A percentile compares a stretch with the other conserved stretches of the same genome.
Evolutionary conservation across 2,113 vertebrate species (phyloP).

Genomic region (Halcyon senegalensis): DNA sequence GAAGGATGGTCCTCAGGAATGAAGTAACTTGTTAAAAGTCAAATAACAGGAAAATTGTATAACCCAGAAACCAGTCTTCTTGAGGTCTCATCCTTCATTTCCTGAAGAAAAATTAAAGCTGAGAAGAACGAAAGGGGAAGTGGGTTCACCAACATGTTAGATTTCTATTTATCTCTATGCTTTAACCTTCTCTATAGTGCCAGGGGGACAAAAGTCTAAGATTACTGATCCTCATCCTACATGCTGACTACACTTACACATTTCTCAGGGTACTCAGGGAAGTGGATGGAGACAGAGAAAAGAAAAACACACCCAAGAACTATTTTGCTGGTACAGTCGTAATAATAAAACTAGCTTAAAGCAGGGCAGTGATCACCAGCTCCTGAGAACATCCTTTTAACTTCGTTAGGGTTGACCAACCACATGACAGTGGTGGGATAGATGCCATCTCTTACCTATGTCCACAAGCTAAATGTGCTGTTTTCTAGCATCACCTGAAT

Average conservation of each 20-base stretch:
- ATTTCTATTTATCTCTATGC: not conserved
- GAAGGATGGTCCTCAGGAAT: not conserved
- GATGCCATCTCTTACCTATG: not conserved
- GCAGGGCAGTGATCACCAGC: not conserved
- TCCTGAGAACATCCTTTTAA: not conserved
- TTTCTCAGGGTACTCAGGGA: not conserved
- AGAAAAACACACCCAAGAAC: not conserved
- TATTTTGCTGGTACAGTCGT: not conserved
- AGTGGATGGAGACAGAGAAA: not conserved
- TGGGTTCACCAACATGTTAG: not conserved
- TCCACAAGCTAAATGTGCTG: not conserved
- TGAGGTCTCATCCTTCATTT: not conserved
- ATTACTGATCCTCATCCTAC: not conserved
- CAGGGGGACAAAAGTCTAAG: not conserved
- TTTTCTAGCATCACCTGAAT: not conserved
- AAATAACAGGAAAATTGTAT: not conserved
- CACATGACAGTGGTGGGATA: not conserved
- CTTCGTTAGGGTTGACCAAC: not conserved
- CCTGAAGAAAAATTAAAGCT: not conserved
- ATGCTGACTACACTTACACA: not conserved
- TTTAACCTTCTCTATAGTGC: not conserved
- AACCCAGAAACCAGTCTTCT: not conserved
- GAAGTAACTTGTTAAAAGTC: not conserved
- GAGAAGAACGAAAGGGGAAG: not conserved
- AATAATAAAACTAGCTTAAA: not conserved